These are phyloP conservation scores for Zaprionus tsacasi DNA, from an alignment of 1,140 invertebrate species.

Conservation along the genomic window DNA sequence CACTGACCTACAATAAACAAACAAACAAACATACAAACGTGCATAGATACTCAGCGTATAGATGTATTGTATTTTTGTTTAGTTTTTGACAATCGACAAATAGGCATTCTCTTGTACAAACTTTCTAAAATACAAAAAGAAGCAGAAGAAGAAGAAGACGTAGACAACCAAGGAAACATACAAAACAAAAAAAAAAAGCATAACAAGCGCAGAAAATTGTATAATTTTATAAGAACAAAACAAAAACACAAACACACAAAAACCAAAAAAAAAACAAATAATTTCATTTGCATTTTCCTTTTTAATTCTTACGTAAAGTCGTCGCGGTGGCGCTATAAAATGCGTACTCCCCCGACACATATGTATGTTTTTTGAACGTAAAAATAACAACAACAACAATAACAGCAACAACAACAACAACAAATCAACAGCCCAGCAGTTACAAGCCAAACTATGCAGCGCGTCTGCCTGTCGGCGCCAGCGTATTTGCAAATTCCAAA, in stretches of 20 bases:
- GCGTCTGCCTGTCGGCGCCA: not conserved
- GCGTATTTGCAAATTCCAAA: conserved; percentile 9
- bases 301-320: conserved; percentile 27
- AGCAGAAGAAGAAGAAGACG: not conserved
- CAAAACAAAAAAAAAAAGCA: conserved; percentile 26
- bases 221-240: conserved; percentile 46
- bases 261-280: conserved; percentile 36
- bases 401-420: conserved; percentile 44
- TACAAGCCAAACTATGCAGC: conserved; percentile 56
- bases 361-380: conserved; percentile 43
- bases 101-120: conserved; percentile 84
- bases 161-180: conserved; percentile 32
- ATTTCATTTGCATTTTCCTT: conserved; percentile 49
- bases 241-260: conserved; percentile 27
- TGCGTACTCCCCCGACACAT: not conserved
- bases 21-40: conserved; percentile 48
- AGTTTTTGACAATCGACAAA: conserved; percentile 84
- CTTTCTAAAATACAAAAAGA: conserved; percentile 50
- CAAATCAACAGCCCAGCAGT: conserved; percentile 53
- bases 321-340: conserved; percentile 6
- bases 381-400: conserved; percentile 32
- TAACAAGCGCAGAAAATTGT: conserved; percentile 36
- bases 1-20: conserved; percentile 25
- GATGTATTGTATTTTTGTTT: conserved; percentile 71
- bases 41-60: conserved; percentile 46